phyloP scores from a whole-genome alignment of 1,140 invertebrate species.

The Lasaia peninsularis region DNA sequence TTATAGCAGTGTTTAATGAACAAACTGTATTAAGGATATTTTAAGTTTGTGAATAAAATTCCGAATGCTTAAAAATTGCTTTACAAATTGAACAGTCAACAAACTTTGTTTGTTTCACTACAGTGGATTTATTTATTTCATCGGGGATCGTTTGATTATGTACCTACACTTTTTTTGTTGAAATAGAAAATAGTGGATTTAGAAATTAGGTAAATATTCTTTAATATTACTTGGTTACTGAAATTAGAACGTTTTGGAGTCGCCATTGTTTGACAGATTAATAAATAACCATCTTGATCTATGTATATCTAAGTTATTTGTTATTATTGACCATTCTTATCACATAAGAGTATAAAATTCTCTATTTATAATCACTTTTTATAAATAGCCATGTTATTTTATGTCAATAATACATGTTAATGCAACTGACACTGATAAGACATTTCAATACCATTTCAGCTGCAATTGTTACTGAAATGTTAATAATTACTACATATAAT shows the following conservation, averaged over 20 bases:
- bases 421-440: background rate
- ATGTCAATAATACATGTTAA: slow-evolving; percentile 12
- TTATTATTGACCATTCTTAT: slow-evolving; percentile 60
- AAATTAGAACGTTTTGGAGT: slow-evolving; percentile 59
- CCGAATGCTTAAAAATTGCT: slow-evolving; percentile 59
- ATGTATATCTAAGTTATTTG: slow-evolving; percentile 51
- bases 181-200: slow-evolving; percentile 67
- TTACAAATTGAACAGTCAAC: slow-evolving; percentile 75
- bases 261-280: slow-evolving; percentile 75
- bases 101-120: slow-evolving; percentile 77
- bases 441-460: background rate
- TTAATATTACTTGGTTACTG: slow-evolving; percentile 43
- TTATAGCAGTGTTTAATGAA: slow-evolving; percentile 73
- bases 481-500: background rate
- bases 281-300: slow-evolving; percentile 57
- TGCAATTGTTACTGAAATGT: background rate
- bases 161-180: slow-evolving; percentile 59
- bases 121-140: slow-evolving; percentile 63
- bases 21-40: slow-evolving; percentile 54
- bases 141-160: slow-evolving; percentile 63
- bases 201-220: slow-evolving; percentile 69
- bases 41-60: slow-evolving; percentile 67
- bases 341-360: slow-evolving; percentile 26
- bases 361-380: slow-evolving; percentile 14
- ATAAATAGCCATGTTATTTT: slow-evolving; percentile 17